Base-by-base conservation (phyloP, 2,113 vertebrate species). In the Engystomops pustulosus region DNA sequence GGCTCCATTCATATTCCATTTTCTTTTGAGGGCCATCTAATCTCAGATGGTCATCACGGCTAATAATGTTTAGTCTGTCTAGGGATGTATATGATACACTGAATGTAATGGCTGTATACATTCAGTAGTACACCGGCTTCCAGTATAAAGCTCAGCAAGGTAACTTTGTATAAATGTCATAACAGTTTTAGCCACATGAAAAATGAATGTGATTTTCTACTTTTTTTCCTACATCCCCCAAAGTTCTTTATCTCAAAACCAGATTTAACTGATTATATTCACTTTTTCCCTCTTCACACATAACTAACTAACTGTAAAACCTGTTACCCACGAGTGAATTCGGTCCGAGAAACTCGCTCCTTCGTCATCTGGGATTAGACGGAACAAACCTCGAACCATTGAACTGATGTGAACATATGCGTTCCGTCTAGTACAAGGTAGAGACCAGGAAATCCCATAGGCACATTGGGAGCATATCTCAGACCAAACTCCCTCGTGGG, bases 11-110 rank as follows among this genome's bases (percentile, higher is more conserved):
- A 25, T 12, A 18, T 3, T 45, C 17, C 11, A 3, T 67, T 47
- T 9, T 68, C 9, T 68, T 49, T 69, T 2, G 7, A 49, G 67
- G 17, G 30, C 36, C 12, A 11, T 34, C 30, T 79, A 62, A 68
- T 49, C 60, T 72, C 20, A 25, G 69, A 5, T 45, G 25, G 65
- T 83, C 44, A 51, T 67, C 41, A 36, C 47, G 27, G 11, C 27
- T 6, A 44, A 10, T 14, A 75, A 44, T 84, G 72, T 84, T 84
- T 84, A 84, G 82, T 84, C 81, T 84, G 71, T 12, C 53, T 18
- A 23, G 12, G 18, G 27, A 49, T 84, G 44, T 84, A 68, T 84
- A 53, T 41, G 23, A 68, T 84, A 44, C 17, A 5, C n/a, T 68
- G 30, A 51, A 60, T 68, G 23, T 77, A 77, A 67, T 53, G 15